These are phyloP conservation scores for Ahaetulla prasina DNA, from an alignment of 2,113 vertebrate species.

Conservation along the genomic window DNA sequence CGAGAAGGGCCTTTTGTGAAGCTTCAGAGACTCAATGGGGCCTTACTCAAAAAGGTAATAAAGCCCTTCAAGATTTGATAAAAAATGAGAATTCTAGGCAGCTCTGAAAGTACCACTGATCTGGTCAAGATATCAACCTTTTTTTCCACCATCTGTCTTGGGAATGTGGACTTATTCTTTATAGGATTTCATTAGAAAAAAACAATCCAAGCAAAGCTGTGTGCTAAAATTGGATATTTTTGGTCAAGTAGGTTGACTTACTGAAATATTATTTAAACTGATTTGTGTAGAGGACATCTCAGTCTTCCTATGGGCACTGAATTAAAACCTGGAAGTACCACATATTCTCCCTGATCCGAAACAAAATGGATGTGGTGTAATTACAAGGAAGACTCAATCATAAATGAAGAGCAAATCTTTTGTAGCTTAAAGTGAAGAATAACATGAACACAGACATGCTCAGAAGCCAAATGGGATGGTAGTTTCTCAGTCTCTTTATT, in stretches of 20 bases:
- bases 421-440: neutral
- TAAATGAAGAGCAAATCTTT: neutral
- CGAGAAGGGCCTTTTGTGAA: constrained; percentile 52
- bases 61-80: constrained; percentile 56
- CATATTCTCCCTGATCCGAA: neutral
- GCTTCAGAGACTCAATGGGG: constrained; percentile 45
- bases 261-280: neutral
- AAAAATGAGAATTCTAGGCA: constrained; percentile 38
- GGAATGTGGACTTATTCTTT: constrained; percentile 18
- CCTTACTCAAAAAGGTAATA: constrained; percentile 48
- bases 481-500: neutral
- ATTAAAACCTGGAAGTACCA: neutral
- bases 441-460: neutral
- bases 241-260: neutral
- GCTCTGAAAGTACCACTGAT: constrained; percentile 25
- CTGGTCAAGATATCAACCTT: constrained; percentile 14
- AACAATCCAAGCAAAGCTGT: constrained; percentile 13
- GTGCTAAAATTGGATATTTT: neutral
- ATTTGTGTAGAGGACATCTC: neutral
- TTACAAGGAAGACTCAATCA: neutral
- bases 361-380: neutral
- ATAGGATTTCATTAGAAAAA: neutral
- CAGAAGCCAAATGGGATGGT: neutral
- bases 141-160: neutral
- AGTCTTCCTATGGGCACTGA: neutral